Conservation (phyloP, 2,797 vertebrate species). For the Gouania willdenowi region DNA sequence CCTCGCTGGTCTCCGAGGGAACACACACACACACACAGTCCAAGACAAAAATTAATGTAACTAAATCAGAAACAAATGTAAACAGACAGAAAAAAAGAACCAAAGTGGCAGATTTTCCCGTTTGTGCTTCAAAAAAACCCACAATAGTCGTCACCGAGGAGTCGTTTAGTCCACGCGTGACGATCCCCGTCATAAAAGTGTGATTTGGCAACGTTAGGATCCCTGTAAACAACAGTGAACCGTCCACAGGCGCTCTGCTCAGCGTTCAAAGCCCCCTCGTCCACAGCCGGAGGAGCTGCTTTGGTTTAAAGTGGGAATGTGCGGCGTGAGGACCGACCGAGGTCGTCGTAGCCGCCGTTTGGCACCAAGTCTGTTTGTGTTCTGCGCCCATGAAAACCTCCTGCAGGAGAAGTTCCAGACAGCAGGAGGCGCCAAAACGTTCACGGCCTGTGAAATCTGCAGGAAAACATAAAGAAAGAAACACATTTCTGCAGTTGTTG, state of each 20-base stretch:
- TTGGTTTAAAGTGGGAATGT: constrained; percentile 43
- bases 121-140: constrained; percentile 8
- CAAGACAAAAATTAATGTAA: constrained; percentile 19
- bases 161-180: no score
- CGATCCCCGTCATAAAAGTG: constrained; percentile 19
- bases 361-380: no score
- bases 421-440: constrained; percentile 55
- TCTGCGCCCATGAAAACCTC: no score
- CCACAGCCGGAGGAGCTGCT: constrained; percentile 30
- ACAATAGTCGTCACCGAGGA: constrained; percentile 7
- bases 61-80: constrained; percentile 25
- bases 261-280: constrained; percentile 38
- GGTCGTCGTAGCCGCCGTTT: no score
- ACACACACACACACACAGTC: constrained; percentile 22
- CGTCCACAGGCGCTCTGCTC: constrained; percentile 21
- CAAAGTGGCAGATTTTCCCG: constrained; percentile 26
- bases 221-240: constrained; percentile 56
- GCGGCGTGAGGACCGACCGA: no score
- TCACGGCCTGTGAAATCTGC: constrained; percentile 96
- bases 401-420: no score
- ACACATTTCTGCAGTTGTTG: no score
- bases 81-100: constrained; percentile 24
- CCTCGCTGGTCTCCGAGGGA: constrained; percentile 47
- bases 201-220: constrained; percentile 55
- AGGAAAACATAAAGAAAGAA: background rate